Evolutionary conservation across 2,888 invertebrate genomes (phyloP).

Genomic region (Eumerus sabulonum): DNA sequence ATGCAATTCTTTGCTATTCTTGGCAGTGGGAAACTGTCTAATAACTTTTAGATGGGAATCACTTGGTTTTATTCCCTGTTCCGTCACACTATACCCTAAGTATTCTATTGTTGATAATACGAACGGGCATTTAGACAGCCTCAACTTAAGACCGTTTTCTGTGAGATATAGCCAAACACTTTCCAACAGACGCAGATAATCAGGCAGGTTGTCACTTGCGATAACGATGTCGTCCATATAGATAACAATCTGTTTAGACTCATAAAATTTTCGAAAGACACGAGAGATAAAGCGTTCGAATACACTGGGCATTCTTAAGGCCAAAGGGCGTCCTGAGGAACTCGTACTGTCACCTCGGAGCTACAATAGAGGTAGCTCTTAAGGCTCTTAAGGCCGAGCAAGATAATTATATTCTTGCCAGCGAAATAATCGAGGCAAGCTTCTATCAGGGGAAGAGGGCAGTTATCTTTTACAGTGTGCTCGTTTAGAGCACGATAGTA

Average conservation of each 20-base stretch:
- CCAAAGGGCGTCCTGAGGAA: too few species aligned
- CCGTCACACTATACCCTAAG: neutral
- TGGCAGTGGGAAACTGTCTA: neutral
- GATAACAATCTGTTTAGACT: neutral
- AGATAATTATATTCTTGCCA: too few species aligned
- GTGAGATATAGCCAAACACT: neutral
- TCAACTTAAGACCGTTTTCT: neutral
- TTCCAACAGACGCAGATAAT: neutral
- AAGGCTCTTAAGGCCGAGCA: too few species aligned
- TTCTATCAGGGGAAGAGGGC: too few species aligned
- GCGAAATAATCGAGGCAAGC: too few species aligned
- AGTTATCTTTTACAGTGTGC: too few species aligned
- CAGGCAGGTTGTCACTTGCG: neutral
- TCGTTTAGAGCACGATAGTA: too few species aligned
- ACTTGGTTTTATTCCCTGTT: neutral
- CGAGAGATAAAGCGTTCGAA: too few species aligned
- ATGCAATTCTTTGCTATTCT: neutral
- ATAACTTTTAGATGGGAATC: neutral
- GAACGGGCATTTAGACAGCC: neutral
- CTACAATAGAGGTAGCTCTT: too few species aligned
- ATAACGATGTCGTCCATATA: conserved; percentile 3
- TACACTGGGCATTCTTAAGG: too few species aligned
- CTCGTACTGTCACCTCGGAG: too few species aligned
- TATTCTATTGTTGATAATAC: neutral
- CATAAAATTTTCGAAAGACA: too few species aligned